phyloP scores from a whole-genome alignment of 2,113 vertebrate genomes.

The Brachyhypopomus gauderio region DNA sequence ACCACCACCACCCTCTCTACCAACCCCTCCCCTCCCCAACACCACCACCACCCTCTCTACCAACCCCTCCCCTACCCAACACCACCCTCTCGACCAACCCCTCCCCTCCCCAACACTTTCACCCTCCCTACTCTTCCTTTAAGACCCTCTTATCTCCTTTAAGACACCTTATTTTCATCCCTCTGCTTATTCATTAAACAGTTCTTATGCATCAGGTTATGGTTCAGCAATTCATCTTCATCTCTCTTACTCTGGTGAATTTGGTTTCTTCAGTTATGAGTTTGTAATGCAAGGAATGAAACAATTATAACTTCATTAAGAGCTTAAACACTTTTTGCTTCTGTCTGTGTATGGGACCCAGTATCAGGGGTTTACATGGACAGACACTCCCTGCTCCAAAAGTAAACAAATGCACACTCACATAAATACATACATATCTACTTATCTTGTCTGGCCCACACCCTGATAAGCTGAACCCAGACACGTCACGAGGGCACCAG shows the following conservation, averaged over 20 bases:
- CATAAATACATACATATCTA: slow-evolving; percentile 11
- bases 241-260: background rate
- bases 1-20: too few species aligned
- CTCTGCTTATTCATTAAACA: background rate
- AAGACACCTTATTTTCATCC: background rate
- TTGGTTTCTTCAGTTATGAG: slow-evolving; percentile 7
- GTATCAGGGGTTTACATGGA: background rate
- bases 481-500: background rate
- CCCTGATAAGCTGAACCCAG: slow-evolving; percentile 47
- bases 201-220: background rate
- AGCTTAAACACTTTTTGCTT: background rate
- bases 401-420: slow-evolving; percentile 17
- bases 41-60: too few species aligned
- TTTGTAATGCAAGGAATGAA: background rate
- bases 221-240: background rate
- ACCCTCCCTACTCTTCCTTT: too few species aligned
- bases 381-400: background rate
- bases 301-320: background rate
- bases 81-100: too few species aligned
- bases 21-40: too few species aligned
- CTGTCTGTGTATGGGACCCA: background rate
- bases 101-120: too few species aligned
- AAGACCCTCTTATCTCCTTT: too few species aligned
- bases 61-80: too few species aligned
- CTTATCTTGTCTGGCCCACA: slow-evolving; percentile 45